Percentiles rank a stretch among this genome's conserved stretches.
Evolutionary conservation across 2,888 invertebrate species (phyloP).

Genomic region (Amaurobius ferox): DNA sequence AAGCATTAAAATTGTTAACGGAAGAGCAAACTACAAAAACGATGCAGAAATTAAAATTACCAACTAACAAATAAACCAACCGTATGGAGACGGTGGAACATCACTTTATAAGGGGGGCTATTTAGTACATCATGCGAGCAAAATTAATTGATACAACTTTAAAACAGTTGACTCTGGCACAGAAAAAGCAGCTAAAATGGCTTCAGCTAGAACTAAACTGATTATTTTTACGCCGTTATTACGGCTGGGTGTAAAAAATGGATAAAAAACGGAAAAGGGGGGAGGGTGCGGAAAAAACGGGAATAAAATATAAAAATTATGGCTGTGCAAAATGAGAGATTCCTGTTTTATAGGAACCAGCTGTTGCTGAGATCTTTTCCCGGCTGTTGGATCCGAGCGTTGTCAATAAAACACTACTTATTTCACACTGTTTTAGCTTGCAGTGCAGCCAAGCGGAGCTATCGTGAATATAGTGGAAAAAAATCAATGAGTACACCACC

Average conservation of each 20-base stretch:
- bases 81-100: conserved; percentile 42
- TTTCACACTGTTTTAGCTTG: conserved; percentile 62
- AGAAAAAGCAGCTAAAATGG: conserved; percentile 50
- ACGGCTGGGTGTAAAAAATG: conserved; percentile 34
- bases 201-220: conserved; percentile 65
- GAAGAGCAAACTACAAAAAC: conserved; percentile 58
- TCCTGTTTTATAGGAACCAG: conserved; percentile 69
- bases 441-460: conserved; percentile 14
- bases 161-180: conserved; percentile 60
- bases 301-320: conserved; percentile 55
- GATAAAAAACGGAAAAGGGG: conserved; percentile 20
- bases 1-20: conserved; percentile 55
- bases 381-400: conserved; percentile 44
- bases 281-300: conserved; percentile 37
- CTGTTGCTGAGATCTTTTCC: conserved; percentile 63
- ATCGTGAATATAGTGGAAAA: conserved; percentile 28
- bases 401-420: conserved; percentile 70
- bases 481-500: conserved; percentile 26
- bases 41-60: conserved; percentile 68
- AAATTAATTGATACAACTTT: conserved; percentile 73
- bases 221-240: conserved; percentile 70
- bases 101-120: conserved; percentile 41
- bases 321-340: conserved; percentile 48
- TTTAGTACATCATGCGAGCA: conserved; percentile 64
- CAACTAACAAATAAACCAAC: conserved; percentile 70